Base-by-base conservation (phyloP, 2,888 invertebrate genomes). In the Drosophila infuscata region DNA sequence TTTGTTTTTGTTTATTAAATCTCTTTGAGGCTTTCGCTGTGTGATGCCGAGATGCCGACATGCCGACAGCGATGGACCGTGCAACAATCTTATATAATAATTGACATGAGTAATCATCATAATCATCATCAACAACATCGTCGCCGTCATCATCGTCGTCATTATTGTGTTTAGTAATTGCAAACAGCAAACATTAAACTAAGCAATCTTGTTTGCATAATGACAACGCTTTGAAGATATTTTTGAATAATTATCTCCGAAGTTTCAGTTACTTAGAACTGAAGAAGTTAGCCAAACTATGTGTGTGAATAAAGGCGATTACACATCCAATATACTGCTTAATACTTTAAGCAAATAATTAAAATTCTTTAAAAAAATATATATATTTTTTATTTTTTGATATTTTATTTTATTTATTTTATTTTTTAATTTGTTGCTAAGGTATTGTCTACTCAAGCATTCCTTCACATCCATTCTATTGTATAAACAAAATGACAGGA, bases 61-160 rank as follows among this genome's bases (percentile, higher is more conserved):
- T 25, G 25, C 9, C 41, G n/a, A 46, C 20, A 46, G 20, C 46
- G 20, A 41, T 75, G 74, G 54, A 68, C 62, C 57, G 51, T 60
- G 70, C 63, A 68, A 62, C 52, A 65, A 62, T 82, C 74, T 84
- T 84, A 84, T 77, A 84, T 84, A 84, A 84, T 83, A 85, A 77
- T 85, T 84, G 75, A 76, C 89, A 82, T 88, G 83, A 88, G 86
- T 88, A 82, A 86, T 86, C 71, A 80, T 74, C 60, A 74, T 70
- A 58, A 76, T 72, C 43, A 71, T 49, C 61, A 59, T 29, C 58
- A 57, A 53, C 62, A 65, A 57, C 56, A 64, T 12, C 57, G 41
- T 63, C 56, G 48, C 25, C 66, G 53, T 58, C 35, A 56, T 1
- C 20, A 1, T 25, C 20, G 20, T 60, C 25, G 25, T 25, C 25